phyloP scores from a whole-genome alignment of 2,888 invertebrate genomes.

The Scaptomyza caliginosa region DNA sequence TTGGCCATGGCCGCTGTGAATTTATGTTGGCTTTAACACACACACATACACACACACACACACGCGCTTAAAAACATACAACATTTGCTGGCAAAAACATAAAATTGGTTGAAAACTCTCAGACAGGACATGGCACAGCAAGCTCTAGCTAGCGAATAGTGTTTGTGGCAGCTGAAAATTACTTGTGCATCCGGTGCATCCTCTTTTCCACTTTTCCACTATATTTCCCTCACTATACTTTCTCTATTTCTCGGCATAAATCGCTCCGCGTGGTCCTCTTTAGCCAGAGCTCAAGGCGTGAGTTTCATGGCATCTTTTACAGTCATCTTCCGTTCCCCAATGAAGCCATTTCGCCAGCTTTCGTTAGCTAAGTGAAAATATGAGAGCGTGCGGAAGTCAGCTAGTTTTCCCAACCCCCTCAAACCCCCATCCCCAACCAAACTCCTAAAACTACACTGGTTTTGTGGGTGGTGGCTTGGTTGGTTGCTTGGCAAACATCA shows the following conservation, averaged over 20 bases:
- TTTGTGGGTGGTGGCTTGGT: slow-evolving; percentile 27
- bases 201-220: background rate
- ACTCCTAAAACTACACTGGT: too few species aligned
- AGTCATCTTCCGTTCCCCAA: slow-evolving; percentile 67
- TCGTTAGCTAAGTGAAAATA: slow-evolving; percentile 71
- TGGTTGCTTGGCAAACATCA: slow-evolving; percentile 47
- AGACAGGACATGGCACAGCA: slow-evolving; percentile 38
- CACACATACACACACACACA: slow-evolving; percentile 5
- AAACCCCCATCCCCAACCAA: background rate
- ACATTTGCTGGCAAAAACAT: slow-evolving; percentile 35
- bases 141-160: slow-evolving; percentile 10
- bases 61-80: slow-evolving; percentile 1
- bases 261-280: slow-evolving; percentile 69
- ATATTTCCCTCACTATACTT: background rate
- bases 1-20: slow-evolving; percentile 51
- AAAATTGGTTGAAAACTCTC: slow-evolving; percentile 50
- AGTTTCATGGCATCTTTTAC: slow-evolving; percentile 74
- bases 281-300: slow-evolving; percentile 61
- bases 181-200: slow-evolving; percentile 77
- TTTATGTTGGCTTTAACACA: slow-evolving; percentile 41
- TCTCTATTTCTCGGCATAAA: slow-evolving; percentile 39
- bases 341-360: slow-evolving; percentile 47
- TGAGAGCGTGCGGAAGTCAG: slow-evolving; percentile 61
- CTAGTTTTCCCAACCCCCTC: slow-evolving; percentile 26
- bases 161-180: slow-evolving; percentile 67